A percentile compares a stretch with the other conserved stretches of the same genome.
Conservation (phyloP, 2,888 invertebrate genomes). For the Tupiocoris notatus region DNA sequence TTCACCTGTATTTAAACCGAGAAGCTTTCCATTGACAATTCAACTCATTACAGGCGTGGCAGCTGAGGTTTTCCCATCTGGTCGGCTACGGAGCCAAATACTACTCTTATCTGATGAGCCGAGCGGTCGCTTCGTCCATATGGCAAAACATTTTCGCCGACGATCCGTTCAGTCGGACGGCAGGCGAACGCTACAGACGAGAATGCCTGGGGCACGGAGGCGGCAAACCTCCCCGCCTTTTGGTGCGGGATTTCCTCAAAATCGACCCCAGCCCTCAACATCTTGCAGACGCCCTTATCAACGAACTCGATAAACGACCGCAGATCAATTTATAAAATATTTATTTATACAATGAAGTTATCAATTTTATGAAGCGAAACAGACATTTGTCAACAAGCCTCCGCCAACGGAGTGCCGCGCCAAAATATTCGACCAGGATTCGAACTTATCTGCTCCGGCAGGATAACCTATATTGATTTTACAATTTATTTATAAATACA, state of each 20-base stretch:
- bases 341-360: background rate
- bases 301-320: conserved; percentile 40
- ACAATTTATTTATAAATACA: too few species aligned
- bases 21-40: too few species aligned
- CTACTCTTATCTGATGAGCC: conserved; percentile 94
- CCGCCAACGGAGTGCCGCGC: too few species aligned
- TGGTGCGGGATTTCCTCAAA: conserved; percentile 77
- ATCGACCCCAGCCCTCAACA: conserved; percentile 72
- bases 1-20: too few species aligned
- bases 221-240: conserved; percentile 72
- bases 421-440: too few species aligned
- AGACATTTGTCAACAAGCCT: too few species aligned
- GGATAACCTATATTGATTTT: too few species aligned
- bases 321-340: background rate
- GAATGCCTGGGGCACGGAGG: conserved; percentile 85
- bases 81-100: conserved; percentile 99
- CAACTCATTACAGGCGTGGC: conserved; percentile 79
- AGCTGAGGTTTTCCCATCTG: conserved; percentile 91
- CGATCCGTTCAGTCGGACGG: conserved; percentile 72
- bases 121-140: conserved; percentile 87
- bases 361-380: too few species aligned
- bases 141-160: conserved; percentile 84
- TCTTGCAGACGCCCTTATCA: conserved; percentile 70
- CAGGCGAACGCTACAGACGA: conserved; percentile 74
- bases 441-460: too few species aligned